phyloP scores from a whole-genome alignment of 2,113 vertebrate genomes.

The Nettapus auritus region DNA sequence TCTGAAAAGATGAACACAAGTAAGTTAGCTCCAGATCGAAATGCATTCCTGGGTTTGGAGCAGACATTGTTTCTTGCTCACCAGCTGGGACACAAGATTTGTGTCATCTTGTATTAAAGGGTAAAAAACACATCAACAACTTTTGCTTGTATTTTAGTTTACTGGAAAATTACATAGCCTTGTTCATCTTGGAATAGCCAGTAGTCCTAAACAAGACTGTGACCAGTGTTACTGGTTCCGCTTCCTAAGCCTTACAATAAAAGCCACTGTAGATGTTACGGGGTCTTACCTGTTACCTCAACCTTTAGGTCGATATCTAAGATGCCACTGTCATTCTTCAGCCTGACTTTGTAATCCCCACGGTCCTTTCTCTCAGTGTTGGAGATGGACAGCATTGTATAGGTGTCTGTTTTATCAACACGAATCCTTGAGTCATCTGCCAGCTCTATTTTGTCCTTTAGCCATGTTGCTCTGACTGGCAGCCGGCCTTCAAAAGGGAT shows the following conservation, averaged over 20 bases:
- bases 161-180: not conserved
- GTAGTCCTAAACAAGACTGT: not conserved
- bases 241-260: not conserved
- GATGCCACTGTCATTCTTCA: slow-evolving; percentile 85
- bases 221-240: not conserved
- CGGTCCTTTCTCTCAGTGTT: slow-evolving; percentile 79
- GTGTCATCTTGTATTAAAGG: not conserved
- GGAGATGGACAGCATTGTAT: slow-evolving; percentile 78
- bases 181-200: not conserved
- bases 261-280: not conserved
- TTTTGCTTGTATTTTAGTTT: not conserved
- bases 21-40: not conserved
- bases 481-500: slow-evolving; percentile 82
- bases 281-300: slow-evolving; percentile 81
- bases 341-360: slow-evolving; percentile 85
- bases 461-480: slow-evolving; percentile 85
- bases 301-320: slow-evolving; percentile 79
- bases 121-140: not conserved
- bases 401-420: slow-evolving; percentile 76
- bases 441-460: slow-evolving; percentile 82
- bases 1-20: slow-evolving; percentile 61
- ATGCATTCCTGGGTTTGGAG: not conserved
- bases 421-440: slow-evolving; percentile 65
- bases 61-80: not conserved
- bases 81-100: not conserved